Percentiles rank a stretch among this genome's conserved stretches.
These are phyloP conservation scores for Myotis davidii DNA, from an alignment of 2,113 vertebrate genomes.

Conservation along the genomic window DNA sequence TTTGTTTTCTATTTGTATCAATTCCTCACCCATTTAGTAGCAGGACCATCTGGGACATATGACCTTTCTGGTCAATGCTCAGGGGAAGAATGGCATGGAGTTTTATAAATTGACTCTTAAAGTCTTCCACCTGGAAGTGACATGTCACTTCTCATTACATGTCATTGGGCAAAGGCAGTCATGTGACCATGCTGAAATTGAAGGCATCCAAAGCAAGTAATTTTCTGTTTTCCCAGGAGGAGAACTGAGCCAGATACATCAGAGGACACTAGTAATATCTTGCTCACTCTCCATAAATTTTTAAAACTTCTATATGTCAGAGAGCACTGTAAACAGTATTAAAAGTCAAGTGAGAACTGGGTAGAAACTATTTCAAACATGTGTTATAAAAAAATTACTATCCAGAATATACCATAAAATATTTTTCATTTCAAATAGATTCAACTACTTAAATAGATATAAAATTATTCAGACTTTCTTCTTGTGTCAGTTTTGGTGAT, in stretches of 20 bases:
- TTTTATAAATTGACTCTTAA: neutral
- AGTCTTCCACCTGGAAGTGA: constrained; percentile 25
- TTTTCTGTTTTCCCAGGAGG: neutral
- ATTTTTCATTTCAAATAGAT: neutral
- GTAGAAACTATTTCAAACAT: neutral
- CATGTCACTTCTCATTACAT: neutral
- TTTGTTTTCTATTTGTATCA: neutral
- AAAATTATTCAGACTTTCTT: neutral
- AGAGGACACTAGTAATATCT: neutral
- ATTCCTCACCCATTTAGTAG: neutral
- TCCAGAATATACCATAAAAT: neutral
- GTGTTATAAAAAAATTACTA: neutral
- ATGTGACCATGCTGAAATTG: neutral
- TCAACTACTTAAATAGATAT: neutral
- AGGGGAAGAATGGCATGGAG: neutral
- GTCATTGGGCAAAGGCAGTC: neutral
- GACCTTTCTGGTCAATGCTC: neutral
- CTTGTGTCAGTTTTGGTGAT: neutral
- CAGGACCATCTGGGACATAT: neutral
- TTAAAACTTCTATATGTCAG: constrained; percentile 14
- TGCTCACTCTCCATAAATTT: neutral
- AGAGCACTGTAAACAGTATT: neutral
- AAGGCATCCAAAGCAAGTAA: neutral
- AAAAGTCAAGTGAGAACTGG: neutral
- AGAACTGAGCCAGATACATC: neutral